phyloP scores from a whole-genome alignment of 2,797 vertebrate genomes.

The Tragopan temminckii region DNA sequence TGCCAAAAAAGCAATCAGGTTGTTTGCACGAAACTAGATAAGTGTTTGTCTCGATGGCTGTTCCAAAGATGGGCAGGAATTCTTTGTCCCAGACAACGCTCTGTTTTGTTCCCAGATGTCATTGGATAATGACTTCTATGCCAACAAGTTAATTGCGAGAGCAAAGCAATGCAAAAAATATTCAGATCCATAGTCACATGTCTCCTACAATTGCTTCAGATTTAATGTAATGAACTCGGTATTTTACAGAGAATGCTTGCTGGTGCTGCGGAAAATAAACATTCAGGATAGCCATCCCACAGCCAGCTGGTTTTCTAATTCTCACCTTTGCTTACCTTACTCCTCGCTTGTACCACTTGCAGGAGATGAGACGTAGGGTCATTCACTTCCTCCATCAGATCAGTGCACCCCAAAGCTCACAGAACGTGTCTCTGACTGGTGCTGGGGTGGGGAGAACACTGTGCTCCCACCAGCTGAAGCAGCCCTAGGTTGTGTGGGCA shows the following conservation, averaged over 20 bases:
- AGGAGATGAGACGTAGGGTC: rapidly evolving
- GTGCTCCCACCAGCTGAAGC: background rate
- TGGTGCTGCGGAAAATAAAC: constrained; percentile 21
- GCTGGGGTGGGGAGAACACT: background rate
- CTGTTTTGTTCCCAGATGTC: constrained; percentile 68
- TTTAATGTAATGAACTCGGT: constrained; percentile 61
- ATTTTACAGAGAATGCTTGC: constrained; percentile 18
- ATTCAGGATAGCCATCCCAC: background rate
- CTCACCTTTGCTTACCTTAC: background rate
- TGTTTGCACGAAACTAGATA: constrained; percentile 53
- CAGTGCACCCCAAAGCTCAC: background rate
- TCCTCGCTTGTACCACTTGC: background rate
- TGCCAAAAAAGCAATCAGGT: constrained; percentile 62
- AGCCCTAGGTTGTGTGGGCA: background rate
- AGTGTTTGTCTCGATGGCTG: constrained; percentile 74
- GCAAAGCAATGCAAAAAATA: constrained; percentile 71
- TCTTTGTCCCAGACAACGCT: constrained; percentile 53
- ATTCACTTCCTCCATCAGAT: rapidly evolving
- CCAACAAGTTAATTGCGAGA: constrained; percentile 83
- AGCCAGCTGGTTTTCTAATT: background rate
- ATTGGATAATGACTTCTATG: constrained; percentile 73
- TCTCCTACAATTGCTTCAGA: constrained; percentile 62
- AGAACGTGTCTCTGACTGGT: background rate
- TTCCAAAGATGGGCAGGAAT: constrained; percentile 48
- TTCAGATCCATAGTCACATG: constrained; percentile 23